These are phyloP conservation scores for Coilia nasus DNA, from an alignment of 2,797 vertebrate genomes.

Conservation along the genomic window DNA sequence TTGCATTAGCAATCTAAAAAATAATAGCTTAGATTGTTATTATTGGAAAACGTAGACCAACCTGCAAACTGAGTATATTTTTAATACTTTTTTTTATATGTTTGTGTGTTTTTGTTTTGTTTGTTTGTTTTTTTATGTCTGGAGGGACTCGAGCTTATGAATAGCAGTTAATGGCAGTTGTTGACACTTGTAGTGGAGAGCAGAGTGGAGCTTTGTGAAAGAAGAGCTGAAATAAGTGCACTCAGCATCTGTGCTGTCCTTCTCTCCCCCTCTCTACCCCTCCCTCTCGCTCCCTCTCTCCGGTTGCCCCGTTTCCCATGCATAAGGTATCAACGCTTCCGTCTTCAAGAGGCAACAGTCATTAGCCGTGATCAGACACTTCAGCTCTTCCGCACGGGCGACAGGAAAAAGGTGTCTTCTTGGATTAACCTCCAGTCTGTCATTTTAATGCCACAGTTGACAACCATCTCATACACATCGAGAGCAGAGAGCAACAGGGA, in stretches of 20 bases:
- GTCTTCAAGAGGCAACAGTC: slow-evolving; percentile 2
- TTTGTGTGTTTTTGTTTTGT: no score
- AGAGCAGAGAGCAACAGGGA: background rate
- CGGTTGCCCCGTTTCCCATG: background rate
- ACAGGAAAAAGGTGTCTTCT: background rate
- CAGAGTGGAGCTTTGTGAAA: background rate
- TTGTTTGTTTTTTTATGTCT: no score
- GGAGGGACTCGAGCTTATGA: no score
- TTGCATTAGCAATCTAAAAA: background rate
- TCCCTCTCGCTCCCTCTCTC: background rate
- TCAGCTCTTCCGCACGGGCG: background rate
- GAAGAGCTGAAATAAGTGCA: background rate
- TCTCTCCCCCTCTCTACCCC: background rate
- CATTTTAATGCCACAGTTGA: background rate
- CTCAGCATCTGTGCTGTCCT: background rate
- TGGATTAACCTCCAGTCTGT: background rate
- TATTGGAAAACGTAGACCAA: no score
- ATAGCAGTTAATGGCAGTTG: background rate
- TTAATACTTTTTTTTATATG: no score
- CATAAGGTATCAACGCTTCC: background rate
- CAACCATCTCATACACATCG: background rate
- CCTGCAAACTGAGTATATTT: no score
- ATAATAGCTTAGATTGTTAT: no score
- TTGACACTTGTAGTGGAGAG: background rate
- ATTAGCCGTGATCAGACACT: slow-evolving; percentile 12